A percentile compares a stretch with the other conserved stretches of the same genome.
phyloP scores from a whole-genome alignment of 2,113 vertebrate genomes.

The Lophochroa leadbeateri region DNA sequence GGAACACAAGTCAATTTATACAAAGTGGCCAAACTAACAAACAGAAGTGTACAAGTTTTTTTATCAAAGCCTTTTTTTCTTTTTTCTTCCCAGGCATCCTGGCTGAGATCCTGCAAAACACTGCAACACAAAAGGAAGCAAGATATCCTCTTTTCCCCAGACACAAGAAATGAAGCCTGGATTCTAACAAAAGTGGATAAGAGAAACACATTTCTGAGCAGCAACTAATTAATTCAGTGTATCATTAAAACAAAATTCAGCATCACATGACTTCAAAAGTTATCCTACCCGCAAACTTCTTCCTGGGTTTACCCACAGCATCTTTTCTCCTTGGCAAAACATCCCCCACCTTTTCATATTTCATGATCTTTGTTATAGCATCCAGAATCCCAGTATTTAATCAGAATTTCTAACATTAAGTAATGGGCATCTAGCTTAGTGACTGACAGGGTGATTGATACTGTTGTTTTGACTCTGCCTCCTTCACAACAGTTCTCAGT shows the following conservation, averaged over 20 bases:
- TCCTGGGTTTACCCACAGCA: neutral
- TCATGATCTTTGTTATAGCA: neutral
- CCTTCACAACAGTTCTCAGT: neutral
- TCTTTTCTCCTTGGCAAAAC: neutral
- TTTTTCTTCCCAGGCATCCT: neutral
- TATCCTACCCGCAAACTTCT: neutral
- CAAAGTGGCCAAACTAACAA: slow-evolving; percentile 3
- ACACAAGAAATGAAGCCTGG: neutral
- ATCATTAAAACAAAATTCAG: neutral
- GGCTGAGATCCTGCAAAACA: neutral
- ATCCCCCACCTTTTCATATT: neutral
- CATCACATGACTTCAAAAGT: neutral
- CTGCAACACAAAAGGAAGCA: neutral
- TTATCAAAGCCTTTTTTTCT: neutral
- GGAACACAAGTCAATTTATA: neutral
- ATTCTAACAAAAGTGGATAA: neutral
- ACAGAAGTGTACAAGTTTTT: neutral
- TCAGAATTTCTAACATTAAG: neutral
- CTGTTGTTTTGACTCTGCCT: neutral
- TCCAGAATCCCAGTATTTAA: neutral
- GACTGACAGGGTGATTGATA: neutral
- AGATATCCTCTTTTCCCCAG: neutral
- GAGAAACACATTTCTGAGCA: neutral
- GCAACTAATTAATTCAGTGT: neutral
- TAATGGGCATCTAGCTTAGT: neutral